These are phyloP conservation scores for Lerista edwardsae DNA, from an alignment of 2,797 vertebrate species.

Conservation along the genomic window DNA sequence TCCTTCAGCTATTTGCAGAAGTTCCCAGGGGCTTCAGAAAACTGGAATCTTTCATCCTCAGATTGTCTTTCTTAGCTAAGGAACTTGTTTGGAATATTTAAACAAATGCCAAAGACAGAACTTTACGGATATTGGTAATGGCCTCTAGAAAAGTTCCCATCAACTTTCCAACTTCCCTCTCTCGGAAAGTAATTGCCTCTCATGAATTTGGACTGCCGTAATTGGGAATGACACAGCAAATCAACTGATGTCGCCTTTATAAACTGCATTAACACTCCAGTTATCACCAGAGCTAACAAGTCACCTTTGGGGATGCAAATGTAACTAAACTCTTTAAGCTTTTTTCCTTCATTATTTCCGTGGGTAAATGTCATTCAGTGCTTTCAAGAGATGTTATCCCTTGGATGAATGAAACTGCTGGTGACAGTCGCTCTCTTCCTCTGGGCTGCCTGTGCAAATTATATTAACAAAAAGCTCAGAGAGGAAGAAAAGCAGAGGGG, in stretches of 20 bases:
- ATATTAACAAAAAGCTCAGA: constrained; percentile 12
- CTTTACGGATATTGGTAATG: not conserved
- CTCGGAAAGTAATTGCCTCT: constrained; percentile 9
- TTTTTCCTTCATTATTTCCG: constrained; percentile 31
- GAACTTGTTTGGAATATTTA: constrained; percentile 43
- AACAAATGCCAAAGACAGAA: constrained; percentile 1
- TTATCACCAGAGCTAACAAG: constrained; percentile 36
- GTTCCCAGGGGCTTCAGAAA: not conserved
- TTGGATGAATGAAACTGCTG: constrained; percentile 23
- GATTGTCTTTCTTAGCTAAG: constrained; percentile 13
- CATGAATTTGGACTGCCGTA: constrained; percentile 27
- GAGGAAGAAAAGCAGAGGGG: constrained; percentile 3
- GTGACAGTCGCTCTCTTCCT: constrained; percentile 18
- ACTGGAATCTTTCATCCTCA: constrained; percentile 1
- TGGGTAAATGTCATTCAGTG: constrained; percentile 42
- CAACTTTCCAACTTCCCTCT: constrained; percentile 1
- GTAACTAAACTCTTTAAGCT: constrained; percentile 55
- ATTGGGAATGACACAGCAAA: constrained; percentile 50
- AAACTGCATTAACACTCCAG: constrained; percentile 28
- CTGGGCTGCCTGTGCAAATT: constrained; percentile 34
- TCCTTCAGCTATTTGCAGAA: constrained; percentile 1
- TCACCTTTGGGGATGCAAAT: constrained; percentile 57
- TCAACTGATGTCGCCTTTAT: constrained; percentile 26
- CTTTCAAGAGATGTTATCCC: constrained; percentile 45
- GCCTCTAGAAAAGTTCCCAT: constrained; percentile 33